Conservation (phyloP, 1,140 invertebrate genomes). For the Lepidurus apus region DNA sequence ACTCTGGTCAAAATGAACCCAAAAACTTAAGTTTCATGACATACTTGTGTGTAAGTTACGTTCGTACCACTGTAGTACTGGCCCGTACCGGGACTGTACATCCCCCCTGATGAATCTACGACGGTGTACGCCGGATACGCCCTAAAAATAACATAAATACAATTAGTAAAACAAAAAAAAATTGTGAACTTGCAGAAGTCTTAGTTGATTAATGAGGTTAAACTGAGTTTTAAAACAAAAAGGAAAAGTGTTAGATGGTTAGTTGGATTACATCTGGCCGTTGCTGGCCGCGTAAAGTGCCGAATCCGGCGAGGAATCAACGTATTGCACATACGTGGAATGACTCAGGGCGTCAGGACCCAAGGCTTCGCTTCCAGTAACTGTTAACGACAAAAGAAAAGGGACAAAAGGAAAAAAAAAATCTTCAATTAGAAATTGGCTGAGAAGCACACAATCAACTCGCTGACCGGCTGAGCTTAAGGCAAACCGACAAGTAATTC, state of each 20-base stretch:
- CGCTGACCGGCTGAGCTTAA: not conserved
- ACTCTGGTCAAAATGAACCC: not conserved
- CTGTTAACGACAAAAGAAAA: slow-evolving; percentile 37
- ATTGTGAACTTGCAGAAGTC: not conserved
- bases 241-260: slow-evolving; percentile 26
- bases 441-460: not conserved
- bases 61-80: slow-evolving; percentile 54
- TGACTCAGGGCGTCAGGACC: slow-evolving; percentile 46
- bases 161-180: not conserved
- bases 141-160: slow-evolving; percentile 49
- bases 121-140: slow-evolving; percentile 79
- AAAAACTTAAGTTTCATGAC: slow-evolving; percentile 28
- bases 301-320: slow-evolving; percentile 57
- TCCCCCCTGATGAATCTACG: slow-evolving; percentile 55
- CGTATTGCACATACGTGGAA: slow-evolving; percentile 64
- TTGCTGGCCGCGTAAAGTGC: slow-evolving; percentile 62
- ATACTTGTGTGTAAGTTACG: slow-evolving; percentile 51
- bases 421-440: not conserved
- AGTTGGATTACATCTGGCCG: slow-evolving; percentile 55
- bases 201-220: not conserved
- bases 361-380: slow-evolving; percentile 41
- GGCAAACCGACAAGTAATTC: not conserved
- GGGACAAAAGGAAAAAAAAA: slow-evolving; percentile 1
- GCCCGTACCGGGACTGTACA: slow-evolving; percentile 58
- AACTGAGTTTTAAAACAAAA: slow-evolving; percentile 15